Percentiles rank a stretch among this genome's conserved stretches.
phyloP scores from a whole-genome alignment of 2,113 vertebrate species.

The Trichomycterus rosablanca region DNA sequence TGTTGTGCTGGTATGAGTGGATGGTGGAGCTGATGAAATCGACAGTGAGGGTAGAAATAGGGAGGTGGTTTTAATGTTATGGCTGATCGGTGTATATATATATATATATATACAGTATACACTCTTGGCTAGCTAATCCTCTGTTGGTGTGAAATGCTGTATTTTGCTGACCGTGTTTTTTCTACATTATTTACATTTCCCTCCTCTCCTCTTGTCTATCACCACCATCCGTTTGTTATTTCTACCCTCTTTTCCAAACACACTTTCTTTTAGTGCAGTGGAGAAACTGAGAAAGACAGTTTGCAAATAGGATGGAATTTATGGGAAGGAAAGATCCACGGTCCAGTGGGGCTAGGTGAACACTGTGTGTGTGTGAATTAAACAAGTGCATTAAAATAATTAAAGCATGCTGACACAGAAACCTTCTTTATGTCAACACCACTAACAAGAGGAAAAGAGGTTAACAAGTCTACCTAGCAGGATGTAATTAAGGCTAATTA shows the following conservation, averaged over 20 bases:
- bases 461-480: slow-evolving; percentile 54
- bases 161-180: slow-evolving; percentile 19
- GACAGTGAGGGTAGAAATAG: too few relatives aligned
- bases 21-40: too few relatives aligned
- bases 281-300: background rate
- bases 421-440: slow-evolving; percentile 57
- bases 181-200: slow-evolving; percentile 5
- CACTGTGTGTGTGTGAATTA: slow-evolving; percentile 22
- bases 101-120: too few relatives aligned
- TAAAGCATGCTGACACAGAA: slow-evolving; percentile 43
- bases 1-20: too few relatives aligned
- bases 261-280: background rate
- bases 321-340: slow-evolving; percentile 19
- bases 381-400: slow-evolving; percentile 15
- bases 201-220: slow-evolving; percentile 5
- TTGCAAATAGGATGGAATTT: too few relatives aligned
- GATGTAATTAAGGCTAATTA: slow-evolving; percentile 62
- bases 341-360: background rate
- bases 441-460: slow-evolving; percentile 44
- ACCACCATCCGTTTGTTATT: slow-evolving; percentile 39
- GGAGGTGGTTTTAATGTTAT: too few relatives aligned
- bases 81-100: too few relatives aligned
- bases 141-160: background rate
- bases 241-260: slow-evolving; percentile 27
- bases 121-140: too few relatives aligned